Base-by-base conservation (phyloP, 2,113 vertebrate genomes). In the Danionella cerebrum region DNA sequence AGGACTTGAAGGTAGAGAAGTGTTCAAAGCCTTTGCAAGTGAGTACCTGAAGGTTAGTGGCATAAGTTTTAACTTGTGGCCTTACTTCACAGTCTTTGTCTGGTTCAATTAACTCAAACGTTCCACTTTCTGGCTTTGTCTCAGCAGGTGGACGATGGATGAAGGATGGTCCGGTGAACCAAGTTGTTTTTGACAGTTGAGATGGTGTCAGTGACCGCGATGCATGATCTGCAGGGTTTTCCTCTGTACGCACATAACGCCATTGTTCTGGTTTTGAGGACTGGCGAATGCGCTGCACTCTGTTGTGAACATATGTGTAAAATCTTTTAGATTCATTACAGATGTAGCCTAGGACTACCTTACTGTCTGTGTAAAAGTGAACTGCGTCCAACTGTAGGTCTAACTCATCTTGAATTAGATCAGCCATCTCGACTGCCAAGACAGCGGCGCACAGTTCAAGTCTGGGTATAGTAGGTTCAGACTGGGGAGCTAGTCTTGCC, bases 1-100 rank as follows among this genome's bases (percentile, higher is more conserved):
- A 11, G 0, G 31, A 54, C 14, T 4, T 51, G 38, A 11, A 69
- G 21, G 36, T 76, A 6, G 53, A 78, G 19, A 76, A 76, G 5
- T 47, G 4, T 1, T 65, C 4, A 12, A 74, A 71, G 0, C 41
- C 0, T 4, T 63, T 47, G 4, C 14, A 24, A 13, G 25, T 63
- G 6, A 3, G 4, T 9, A 45, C 29, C 36, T 69, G 0, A 6
- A 50, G 8, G 14, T 59, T 13, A 21, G 70, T 59, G 8, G 31
- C 31, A 48, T 2, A 67, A 3, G 6, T 66, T 42, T 16, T 13
- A 12, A 72, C 44, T 45, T 65, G 24, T 19, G 27, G 41, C 1
- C n/a, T n/a, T n/a, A n/a, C n/a, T n/a, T 29, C 1, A 1, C 66
- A 51, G 39, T 72, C 29, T 12, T 16, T 27, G 10, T 59, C 39